These are phyloP conservation scores for Trichosurus vulpecula DNA, from an alignment of 2,797 vertebrate genomes.

Conservation along the genomic window DNA sequence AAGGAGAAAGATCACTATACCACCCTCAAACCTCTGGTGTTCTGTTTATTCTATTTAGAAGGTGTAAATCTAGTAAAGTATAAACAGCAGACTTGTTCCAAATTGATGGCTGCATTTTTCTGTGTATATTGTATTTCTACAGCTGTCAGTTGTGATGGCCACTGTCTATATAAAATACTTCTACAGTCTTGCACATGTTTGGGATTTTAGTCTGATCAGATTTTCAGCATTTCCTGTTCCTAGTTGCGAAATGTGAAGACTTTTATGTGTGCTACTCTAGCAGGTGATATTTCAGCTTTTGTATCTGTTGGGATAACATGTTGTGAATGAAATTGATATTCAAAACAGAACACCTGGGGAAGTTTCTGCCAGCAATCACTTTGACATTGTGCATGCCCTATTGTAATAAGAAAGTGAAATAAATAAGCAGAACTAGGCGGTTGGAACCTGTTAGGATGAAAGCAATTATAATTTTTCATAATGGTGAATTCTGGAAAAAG, in stretches of 20 bases:
- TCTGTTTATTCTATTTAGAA: conserved; percentile 67
- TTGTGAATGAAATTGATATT: conserved; percentile 72
- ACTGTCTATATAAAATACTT: conserved; percentile 15
- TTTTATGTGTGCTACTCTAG: conserved; percentile 52
- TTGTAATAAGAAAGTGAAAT: conserved; percentile 63
- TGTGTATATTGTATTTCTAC: conserved; percentile 27
- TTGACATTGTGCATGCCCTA: conserved; percentile 50
- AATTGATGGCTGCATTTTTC: conserved; percentile 42
- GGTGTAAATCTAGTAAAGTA: conserved; percentile 25
- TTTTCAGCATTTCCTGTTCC: conserved; percentile 73
- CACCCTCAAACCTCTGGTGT: conserved; percentile 45
- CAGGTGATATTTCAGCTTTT: conserved; percentile 62
- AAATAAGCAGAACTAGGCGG: conserved; percentile 60
- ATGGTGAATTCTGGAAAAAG: conserved; percentile 60
- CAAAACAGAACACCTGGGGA: conserved; percentile 62
- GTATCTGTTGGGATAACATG: conserved; percentile 63
- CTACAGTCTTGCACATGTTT: accelerated
- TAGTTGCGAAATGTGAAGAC: conserved; percentile 66
- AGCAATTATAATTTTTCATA: conserved; percentile 64
- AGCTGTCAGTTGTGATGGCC: conserved; percentile 41
- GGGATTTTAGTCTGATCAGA: conserved; percentile 53
- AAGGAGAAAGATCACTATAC: conserved; percentile 64
- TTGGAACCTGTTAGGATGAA: conserved; percentile 62
- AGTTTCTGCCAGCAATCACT: conserved; percentile 56
- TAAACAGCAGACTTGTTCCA: conserved; percentile 37